Conservation (phyloP, 2,113 vertebrate genomes). For the Mormoops blainvillei region DNA sequence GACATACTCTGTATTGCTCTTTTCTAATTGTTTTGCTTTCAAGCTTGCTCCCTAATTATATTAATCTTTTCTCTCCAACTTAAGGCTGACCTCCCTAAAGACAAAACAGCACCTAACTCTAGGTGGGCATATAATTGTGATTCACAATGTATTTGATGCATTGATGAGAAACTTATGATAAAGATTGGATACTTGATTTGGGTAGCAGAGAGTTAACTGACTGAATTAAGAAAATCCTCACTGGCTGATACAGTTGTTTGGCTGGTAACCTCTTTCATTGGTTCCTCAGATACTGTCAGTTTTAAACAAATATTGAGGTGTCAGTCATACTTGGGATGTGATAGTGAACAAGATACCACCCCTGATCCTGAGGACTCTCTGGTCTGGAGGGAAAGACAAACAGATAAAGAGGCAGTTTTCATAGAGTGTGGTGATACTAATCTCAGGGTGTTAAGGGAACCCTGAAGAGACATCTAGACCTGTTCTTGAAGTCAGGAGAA, state of each 20-base stretch:
- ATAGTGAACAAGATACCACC: background rate
- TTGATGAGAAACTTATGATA: background rate
- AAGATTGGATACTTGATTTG: background rate
- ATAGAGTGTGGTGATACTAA: background rate
- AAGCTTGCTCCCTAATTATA: background rate
- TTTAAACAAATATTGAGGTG: background rate
- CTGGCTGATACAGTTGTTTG: background rate
- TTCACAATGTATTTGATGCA: background rate
- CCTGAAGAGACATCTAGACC: background rate
- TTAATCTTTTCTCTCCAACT: background rate
- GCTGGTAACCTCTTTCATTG: background rate
- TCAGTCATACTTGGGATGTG: background rate
- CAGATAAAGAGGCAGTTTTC: background rate
- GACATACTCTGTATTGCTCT: background rate
- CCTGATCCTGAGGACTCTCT: background rate
- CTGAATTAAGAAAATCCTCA: background rate
- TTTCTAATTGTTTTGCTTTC: constrained; percentile 1
- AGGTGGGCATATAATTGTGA: background rate
- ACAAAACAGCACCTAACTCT: background rate
- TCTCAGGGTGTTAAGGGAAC: background rate
- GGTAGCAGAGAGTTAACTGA: background rate
- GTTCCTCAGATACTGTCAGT: background rate
- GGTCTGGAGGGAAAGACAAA: background rate
- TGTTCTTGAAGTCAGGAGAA: background rate
- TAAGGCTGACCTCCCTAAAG: background rate